Base-by-base conservation (phyloP, 2,888 invertebrate genomes). In the Thumatha senex region DNA sequence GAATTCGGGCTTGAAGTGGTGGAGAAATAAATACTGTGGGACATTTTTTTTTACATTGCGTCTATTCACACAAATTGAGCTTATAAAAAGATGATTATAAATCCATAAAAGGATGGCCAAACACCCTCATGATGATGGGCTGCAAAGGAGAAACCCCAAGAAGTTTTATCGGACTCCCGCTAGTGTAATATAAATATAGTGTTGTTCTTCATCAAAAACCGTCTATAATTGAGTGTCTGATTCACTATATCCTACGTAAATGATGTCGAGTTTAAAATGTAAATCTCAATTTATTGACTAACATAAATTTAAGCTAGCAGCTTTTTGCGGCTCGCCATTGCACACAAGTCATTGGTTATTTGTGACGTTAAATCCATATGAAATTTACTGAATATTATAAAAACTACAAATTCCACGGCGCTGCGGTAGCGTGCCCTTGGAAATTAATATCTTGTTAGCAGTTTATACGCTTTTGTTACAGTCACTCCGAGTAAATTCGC, bases 401-500 rank as follows among this genome's bases (percentile, higher is more conserved):
- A 56, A 67, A 56, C 41, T 48, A 40, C 18, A 56, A 13, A 15
- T 40, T 18, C 12, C 38, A 30, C 39, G 57, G 44, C 55, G 44
- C 54, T 51, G 56, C 46, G 51, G 51, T 63, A 54, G 50, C 46
- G 47, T 56, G 68, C 59, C 78, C 74, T 74, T 76, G 68, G 61
- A 74, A 74, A 75, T 76, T 76, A 78, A 77, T 75, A 77, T 75
- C 74, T 78, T 72, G 76, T 79, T 78, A 74, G 72, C 63, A 71
- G 72, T 78, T 78, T 78, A 80, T 80, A 78, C 72, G 76, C 70
- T 76, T 74, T 76, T 74, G 78, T 76, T 68, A 70, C 68, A 76
- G 72, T 76, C 70, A 72, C 72, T 76, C 68, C 67, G 66, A 72
- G 74, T 78, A 75, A 77, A 80, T 84, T 86, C 74, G 82, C 84